These are phyloP conservation scores for Aphaenogaster ashmeadi DNA, from an alignment of 1,140 invertebrate species.

Conservation along the genomic window DNA sequence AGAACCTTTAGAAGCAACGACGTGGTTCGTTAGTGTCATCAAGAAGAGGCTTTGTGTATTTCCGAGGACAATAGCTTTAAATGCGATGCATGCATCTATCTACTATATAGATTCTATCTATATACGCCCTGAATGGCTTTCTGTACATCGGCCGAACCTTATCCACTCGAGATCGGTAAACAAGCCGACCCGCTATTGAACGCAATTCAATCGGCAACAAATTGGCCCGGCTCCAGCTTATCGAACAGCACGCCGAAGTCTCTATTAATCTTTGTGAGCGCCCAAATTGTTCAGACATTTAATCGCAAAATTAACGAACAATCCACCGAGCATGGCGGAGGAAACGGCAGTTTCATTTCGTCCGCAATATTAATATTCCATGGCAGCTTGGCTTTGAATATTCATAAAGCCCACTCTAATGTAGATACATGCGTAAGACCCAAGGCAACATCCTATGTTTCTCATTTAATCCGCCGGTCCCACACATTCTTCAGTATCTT, in stretches of 20 bases:
- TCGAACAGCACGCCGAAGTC: background rate
- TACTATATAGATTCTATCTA: background rate
- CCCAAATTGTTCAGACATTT: background rate
- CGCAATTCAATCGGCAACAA: constrained; percentile 17
- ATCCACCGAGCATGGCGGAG: background rate
- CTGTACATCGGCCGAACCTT: background rate
- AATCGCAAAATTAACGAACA: constrained; percentile 39
- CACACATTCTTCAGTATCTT: background rate
- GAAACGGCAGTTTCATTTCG: constrained; percentile 34
- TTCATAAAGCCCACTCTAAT: constrained; percentile 60
- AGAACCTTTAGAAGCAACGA: background rate
- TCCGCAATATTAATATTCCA: constrained; percentile 64
- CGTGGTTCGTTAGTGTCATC: background rate
- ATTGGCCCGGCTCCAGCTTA: constrained; percentile 14
- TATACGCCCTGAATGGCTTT: background rate
- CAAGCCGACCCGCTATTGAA: background rate
- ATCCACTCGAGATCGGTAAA: constrained; percentile 32
- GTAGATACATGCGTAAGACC: constrained; percentile 36
- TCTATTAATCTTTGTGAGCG: constrained; percentile 28
- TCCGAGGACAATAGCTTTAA: background rate
- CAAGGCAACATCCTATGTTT: constrained; percentile 50
- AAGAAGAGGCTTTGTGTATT: constrained; percentile 2
- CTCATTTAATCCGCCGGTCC: constrained; percentile 12
- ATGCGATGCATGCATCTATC: background rate
- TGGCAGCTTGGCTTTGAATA: constrained; percentile 43